Base-by-base conservation (phyloP, 2,888 invertebrate species). In the Meliscaeva auricollis region DNA sequence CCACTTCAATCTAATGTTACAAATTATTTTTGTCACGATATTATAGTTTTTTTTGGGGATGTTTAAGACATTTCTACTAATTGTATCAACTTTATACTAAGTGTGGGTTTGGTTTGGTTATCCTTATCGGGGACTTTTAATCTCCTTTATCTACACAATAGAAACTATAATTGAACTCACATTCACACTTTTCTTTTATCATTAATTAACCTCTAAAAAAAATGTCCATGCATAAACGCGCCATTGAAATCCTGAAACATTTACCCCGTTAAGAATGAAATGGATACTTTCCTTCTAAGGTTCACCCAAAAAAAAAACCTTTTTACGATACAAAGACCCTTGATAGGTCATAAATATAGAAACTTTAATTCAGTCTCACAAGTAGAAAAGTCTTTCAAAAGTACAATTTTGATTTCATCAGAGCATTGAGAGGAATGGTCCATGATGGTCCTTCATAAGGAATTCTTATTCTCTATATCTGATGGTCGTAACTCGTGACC, bases 401-500 rank as follows among this genome's bases (percentile, higher is more conserved):
- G 38, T 35, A 38, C 38, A 58, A 38, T 44, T 62, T 41, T 44
- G 15, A 44, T 26, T 44, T 44, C 62, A 44, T 62, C 62, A 62
- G n/a, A n/a, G 9, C 41, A 41, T 26, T 35, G 56, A 17, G 35
- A 38, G 11, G 13, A 44, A 62, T 62, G 62, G 62, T 62, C 62
- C 62, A 62, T 60, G 30, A 17, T 60, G 44, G 62, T 44, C 26
- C 44, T 62, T 62, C 15, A 26, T 1, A 44, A 60, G 15, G 17
- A 44, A 44, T 30, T 26, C 30, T 22, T 44, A 35, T 58, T 38
- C 58, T 62, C 41, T 38, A 6, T 60, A 15, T 62, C 17, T 62
- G 41, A 44, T 62, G 44, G 26, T 22, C 62, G n/a, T 44, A 41
- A 62, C 15, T 44, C 62, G 30, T 62, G 62, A 62, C 62, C 62